Percentiles rank a stretch among this genome's conserved stretches.
These are phyloP conservation scores for Enteromius anoplus DNA, from an alignment of 2,797 vertebrate species.

Conservation along the genomic window DNA sequence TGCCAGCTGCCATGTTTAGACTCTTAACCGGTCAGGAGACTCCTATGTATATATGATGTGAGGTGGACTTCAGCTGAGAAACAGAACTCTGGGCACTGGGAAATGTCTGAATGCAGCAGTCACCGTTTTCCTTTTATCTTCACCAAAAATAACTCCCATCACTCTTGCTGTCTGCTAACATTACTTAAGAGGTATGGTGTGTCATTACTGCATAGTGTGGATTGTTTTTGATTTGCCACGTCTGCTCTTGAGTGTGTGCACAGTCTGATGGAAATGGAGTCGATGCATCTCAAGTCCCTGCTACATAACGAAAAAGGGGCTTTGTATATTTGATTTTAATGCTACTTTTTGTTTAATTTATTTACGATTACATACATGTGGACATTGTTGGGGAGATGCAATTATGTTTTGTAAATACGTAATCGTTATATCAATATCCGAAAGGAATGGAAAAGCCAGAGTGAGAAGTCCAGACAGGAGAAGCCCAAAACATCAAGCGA, in stretches of 20 bases:
- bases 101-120: slow-evolving; percentile 7
- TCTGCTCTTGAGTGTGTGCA: slow-evolving; percentile 72
- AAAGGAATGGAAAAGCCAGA: slow-evolving; percentile 56
- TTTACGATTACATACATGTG: slow-evolving; percentile 72
- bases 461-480: slow-evolving; percentile 39
- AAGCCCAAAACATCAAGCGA: slow-evolving; percentile 38
- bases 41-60: slow-evolving; percentile 91
- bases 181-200: slow-evolving; percentile 45
- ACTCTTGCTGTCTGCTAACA: slow-evolving; percentile 40
- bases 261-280: slow-evolving; percentile 68
- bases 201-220: slow-evolving; percentile 59
- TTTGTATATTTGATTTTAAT: slow-evolving; percentile 69
- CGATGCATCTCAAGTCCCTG: slow-evolving; percentile 68
- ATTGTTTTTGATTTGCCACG: slow-evolving; percentile 77
- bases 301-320: slow-evolving; percentile 60
- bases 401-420: slow-evolving; percentile 74
- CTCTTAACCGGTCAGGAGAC: slow-evolving; percentile 98
- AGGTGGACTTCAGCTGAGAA: slow-evolving; percentile 41
- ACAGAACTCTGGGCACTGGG: slow-evolving; percentile 6
- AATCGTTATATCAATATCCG: slow-evolving; percentile 60
- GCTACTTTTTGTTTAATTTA: slow-evolving; percentile 69
- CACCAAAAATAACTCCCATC: slow-evolving; percentile 46
- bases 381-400: slow-evolving; percentile 51
- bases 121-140: slow-evolving; percentile 38
- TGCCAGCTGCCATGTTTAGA: slow-evolving; percentile 99